Base-by-base conservation (phyloP, 2,888 invertebrate genomes). In the Lacanobia oleracea region DNA sequence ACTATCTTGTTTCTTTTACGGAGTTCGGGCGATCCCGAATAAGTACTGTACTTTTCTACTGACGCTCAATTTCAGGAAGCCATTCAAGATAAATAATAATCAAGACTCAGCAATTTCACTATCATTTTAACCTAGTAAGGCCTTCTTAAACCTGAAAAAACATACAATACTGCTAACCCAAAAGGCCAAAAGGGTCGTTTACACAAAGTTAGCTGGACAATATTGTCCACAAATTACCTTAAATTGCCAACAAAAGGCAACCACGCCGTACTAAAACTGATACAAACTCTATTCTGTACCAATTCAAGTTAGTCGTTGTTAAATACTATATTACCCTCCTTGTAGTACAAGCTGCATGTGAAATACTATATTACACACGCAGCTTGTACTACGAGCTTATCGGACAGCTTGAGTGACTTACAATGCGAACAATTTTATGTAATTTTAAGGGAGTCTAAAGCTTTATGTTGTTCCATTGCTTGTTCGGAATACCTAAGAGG, bases 371-470 rank as follows among this genome's bases (percentile, higher is more conserved):
- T 43, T n/a, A 57, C 54, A 37, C 37, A 33, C 23, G 59, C n/a
- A 21, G 56, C 37, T 45, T 45, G 12, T 40, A 57, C 70, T 12
- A 53, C 45, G 57, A 77, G 57, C 14, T 63, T 63, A 77, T 77
- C 79, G 65, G 23, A n/a, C 50, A 64, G 37, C 40, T 65, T 79
- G 27, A 76, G 72, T 72, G 76, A 79, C 78, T 76, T 59, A 76
- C 57, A 67, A 67, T 45, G 33, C 2, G 9, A 54, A 23, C 76
- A 62, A 33, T 57, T 57, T 62, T 57, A 57, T 68, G 61, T 68
- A 45, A 43, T 76, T 68, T 51, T 62, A 62, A 57, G 40, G 10
- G 27, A 27, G 33, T 33, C 0, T 65, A 16, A 40, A 27, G 23
- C 14, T 33, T 45, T 57, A 18, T 16, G 12, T n/a, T 27, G 33